Base-by-base conservation (phyloP, 1,140 invertebrate genomes). In the Drosophila equinoxialis region DNA sequence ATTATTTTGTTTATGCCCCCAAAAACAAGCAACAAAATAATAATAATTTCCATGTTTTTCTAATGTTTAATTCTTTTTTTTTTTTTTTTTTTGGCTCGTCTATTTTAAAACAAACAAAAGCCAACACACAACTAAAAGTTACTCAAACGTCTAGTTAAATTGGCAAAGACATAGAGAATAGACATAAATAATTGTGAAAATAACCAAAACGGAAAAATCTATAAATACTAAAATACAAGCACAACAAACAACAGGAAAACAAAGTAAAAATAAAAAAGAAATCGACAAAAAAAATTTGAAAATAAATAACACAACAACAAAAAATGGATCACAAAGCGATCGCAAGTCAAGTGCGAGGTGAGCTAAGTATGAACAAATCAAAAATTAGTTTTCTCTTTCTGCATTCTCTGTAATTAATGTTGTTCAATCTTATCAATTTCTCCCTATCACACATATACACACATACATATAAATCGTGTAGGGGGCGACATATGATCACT, bases 301-400 rank as follows among this genome's bases (percentile, higher is more conserved):
- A 74, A 68, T 67, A 37, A 61, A 80, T 39, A 68, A 58, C 69
- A 70, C 51, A 51, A 23, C 17, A 48, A 48, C 2, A 48, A 23
- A 51, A 23, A 79, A 91, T 91, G 90, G 90, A 91, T 91, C 89
- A 91, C 79, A 90, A 90, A 77, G 85, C 76, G 78, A 90, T 91
- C 83, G 85, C 90, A 81, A 91, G 90, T 90, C 74, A 91, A 91
- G 90, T 91, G 90, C 90, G 90, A 91, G 90, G 90, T 91, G 85
- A 91, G 90, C 80, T 86, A 86, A 86, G 83, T 86, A 86, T 77
- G 83, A 77, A 79, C 67, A 71, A 42, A 42, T 67, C 10, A 51
- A 51, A 51, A 59, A 30, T 30, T 30, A 30, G 30, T 30, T 30
- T 30, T 30, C 6, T 30, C 30, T 30, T 30, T 30, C 30, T 30